These are phyloP conservation scores for Serrognathus titanus DNA, from an alignment of 2,888 invertebrate genomes.

Conservation along the genomic window DNA sequence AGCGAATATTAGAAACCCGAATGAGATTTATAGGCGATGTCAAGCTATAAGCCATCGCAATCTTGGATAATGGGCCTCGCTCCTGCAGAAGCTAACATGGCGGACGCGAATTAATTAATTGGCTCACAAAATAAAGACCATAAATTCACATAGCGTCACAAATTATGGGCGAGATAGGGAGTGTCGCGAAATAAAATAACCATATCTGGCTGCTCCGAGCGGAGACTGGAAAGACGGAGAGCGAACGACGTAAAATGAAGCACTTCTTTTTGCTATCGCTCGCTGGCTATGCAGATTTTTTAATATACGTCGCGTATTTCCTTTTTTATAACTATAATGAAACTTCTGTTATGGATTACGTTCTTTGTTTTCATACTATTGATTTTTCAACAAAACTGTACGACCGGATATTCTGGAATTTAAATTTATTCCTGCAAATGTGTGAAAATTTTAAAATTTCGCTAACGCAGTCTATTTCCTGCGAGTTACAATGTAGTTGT, in stretches of 20 bases:
- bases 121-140: conserved; percentile 52
- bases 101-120: conserved; percentile 52
- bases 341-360: too few species aligned
- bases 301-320: too few species aligned
- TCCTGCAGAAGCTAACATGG: conserved; percentile 42
- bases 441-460: too few species aligned
- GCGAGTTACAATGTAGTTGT: too few species aligned
- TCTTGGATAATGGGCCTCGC: conserved; percentile 49
- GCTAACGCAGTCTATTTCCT: too few species aligned
- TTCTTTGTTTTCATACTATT: too few species aligned
- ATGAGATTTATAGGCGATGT: conserved; percentile 48
- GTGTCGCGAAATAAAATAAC: conserved; percentile 51
- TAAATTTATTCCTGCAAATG: too few species aligned
- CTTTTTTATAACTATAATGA: too few species aligned
- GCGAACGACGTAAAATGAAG: conserved; percentile 17
- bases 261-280: conserved; percentile 16
- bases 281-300: conserved; percentile 1
- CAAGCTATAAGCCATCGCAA: conserved; percentile 49
- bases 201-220: conserved; percentile 43
- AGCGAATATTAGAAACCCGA: conserved; percentile 47
- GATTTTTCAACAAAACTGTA: too few species aligned
- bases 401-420: too few species aligned
- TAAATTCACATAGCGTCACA: conserved; percentile 52
- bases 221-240: conserved; percentile 19
- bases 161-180: conserved; percentile 51